phyloP scores from a whole-genome alignment of 2,888 invertebrate genomes.

The Agrenia bidenticulata region DNA sequence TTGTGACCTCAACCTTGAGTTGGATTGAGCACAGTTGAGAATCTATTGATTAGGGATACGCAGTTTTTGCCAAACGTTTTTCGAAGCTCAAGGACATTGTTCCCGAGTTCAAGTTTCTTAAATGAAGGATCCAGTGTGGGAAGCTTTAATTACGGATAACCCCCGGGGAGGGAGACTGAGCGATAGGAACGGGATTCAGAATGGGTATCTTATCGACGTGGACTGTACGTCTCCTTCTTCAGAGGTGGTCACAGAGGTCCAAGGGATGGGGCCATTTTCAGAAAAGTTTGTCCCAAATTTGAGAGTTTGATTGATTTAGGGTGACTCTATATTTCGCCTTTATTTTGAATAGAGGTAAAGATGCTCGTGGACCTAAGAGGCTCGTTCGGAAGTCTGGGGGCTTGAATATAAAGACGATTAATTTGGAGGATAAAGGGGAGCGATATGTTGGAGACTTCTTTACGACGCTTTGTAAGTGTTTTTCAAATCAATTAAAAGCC shows the following conservation, averaged over 20 bases:
- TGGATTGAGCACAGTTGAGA: too few species aligned
- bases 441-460: conserved; percentile 48
- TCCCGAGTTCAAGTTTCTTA: too few species aligned
- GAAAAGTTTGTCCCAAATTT: too few species aligned
- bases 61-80: too few species aligned
- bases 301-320: too few species aligned
- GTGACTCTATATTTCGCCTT: too few species aligned
- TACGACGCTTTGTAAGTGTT: conserved; percentile 38
- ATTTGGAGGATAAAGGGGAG: conserved; percentile 47
- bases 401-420: conserved; percentile 46
- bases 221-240: neutral
- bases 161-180: neutral
- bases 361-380: conserved; percentile 13
- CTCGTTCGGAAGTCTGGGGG: conserved; percentile 47
- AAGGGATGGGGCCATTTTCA: too few species aligned
- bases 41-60: too few species aligned
- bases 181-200: neutral
- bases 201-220: neutral
- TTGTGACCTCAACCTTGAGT: too few species aligned
- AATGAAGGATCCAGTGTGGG: conserved; percentile 18
- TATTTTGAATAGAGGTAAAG: too few species aligned
- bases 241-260: neutral
- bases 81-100: too few species aligned
- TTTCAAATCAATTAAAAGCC: neutral
- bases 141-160: conserved; percentile 3